phyloP scores from a whole-genome alignment of 1,140 invertebrate genomes.

The Lasaia peninsularis region DNA sequence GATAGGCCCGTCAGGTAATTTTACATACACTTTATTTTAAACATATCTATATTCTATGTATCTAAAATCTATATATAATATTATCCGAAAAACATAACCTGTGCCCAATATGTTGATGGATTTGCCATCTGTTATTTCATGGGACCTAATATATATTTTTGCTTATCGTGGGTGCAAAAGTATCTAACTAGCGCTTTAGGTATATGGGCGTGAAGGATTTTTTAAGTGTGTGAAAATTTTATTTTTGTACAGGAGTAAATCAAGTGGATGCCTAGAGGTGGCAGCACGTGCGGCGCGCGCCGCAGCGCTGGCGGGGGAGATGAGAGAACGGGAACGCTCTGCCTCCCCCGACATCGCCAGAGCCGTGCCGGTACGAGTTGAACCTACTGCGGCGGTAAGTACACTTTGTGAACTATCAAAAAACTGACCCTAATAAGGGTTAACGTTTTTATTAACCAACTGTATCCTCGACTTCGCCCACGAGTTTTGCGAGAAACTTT shows the following conservation, averaged over 20 bases:
- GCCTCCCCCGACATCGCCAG: slow-evolving; percentile 30
- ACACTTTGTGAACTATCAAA: not conserved
- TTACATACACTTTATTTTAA: not conserved
- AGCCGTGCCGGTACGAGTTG: slow-evolving; percentile 29
- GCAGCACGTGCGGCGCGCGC: slow-evolving; percentile 54
- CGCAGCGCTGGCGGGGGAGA: slow-evolving; percentile 46
- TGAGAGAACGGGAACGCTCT: slow-evolving; percentile 57
- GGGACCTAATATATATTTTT: no score
- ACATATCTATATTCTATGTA: no score
- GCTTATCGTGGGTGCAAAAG: no score
- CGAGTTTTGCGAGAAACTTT: no score
- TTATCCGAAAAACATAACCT: no score
- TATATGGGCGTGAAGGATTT: no score
- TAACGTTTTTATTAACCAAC: not conserved
- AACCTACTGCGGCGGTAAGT: slow-evolving; percentile 28
- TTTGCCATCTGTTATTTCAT: no score
- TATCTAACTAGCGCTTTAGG: no score
- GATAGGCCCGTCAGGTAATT: slow-evolving; percentile 57
- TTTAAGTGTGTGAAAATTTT: no score
- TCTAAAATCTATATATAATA: no score
- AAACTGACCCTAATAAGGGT: not conserved
- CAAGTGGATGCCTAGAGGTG: slow-evolving; percentile 61
- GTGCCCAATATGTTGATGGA: no score
- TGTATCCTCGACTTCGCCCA: no score
- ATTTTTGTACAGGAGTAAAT: slow-evolving; percentile 57